These are phyloP conservation scores for Tenthredo scrophulariae DNA, from an alignment of 2,888 invertebrate species.

Conservation along the genomic window DNA sequence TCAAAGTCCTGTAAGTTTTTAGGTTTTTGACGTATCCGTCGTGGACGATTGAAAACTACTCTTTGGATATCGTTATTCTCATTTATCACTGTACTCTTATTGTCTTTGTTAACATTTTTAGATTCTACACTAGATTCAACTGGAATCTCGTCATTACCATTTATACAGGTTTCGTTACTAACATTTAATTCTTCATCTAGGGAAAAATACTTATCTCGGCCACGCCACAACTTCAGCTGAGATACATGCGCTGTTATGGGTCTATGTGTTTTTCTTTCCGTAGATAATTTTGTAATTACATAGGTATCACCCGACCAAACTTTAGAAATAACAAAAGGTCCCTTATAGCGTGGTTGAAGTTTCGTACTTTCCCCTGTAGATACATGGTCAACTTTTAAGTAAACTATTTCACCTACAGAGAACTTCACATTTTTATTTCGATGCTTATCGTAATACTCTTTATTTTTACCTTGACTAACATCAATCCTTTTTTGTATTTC, in stretches of 20 bases:
- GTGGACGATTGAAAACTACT: background rate
- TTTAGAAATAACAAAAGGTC: background rate
- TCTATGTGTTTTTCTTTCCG: background rate
- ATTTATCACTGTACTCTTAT: background rate
- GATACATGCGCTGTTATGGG: background rate
- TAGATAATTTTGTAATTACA: background rate
- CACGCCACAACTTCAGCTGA: background rate
- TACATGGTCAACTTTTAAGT: background rate
- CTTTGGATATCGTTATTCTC: background rate
- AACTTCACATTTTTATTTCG: conserved; percentile 3
- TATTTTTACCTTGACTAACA: background rate
- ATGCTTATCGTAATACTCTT: background rate
- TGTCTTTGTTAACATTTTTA: background rate
- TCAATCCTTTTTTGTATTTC: background rate
- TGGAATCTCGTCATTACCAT: background rate
- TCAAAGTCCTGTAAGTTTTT: background rate
- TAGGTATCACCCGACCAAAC: background rate
- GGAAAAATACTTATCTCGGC: conserved; percentile 1
- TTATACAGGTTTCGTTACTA: background rate
- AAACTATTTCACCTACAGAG: background rate
- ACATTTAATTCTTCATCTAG: background rate
- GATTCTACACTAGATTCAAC: background rate
- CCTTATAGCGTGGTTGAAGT: background rate
- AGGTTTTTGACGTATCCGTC: background rate
- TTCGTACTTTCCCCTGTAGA: background rate